Evolutionary conservation across 2,888 invertebrate species (phyloP), one percentile per base, ranked within the genome.

Genomic region (Agrochola macilenta): DNA sequence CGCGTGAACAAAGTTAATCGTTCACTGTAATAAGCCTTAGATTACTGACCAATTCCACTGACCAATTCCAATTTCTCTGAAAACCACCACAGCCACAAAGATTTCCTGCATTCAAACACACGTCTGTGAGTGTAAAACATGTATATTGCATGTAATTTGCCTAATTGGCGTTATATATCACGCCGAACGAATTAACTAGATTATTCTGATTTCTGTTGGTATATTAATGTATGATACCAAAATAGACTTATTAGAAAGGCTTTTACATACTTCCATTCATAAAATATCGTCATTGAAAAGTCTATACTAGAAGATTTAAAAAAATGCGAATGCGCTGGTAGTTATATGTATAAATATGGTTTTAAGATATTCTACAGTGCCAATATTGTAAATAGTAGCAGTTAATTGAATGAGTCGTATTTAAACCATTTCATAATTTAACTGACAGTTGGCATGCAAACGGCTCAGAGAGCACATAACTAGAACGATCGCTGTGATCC

Each of bases 1-100:
- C 91, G 90, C 88, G 88, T 90, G 86, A 90, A 88, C 83, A 74
- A 73, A 79, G 82, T 84, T 90, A 90, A 90, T 91, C 87, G 86
- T 83, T 82, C 69, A 70, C 73, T 69, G 80, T 87, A 89, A 88
- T 82, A 74, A 77, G 66, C 70, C 82, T 83, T 84, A 87, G 79
- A 91, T 91, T 90, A 83, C 87, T 65, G 76, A 81, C 89, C 85
- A 84, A 86, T 83, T 81, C 57, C 81, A 52, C 85, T 85, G 78
- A 82, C 88, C 84, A 81, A 86, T 84, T 87, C 76, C 87, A 92
- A 92, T 92, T 90, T 90, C 77, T 69, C 69, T 79, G 68, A 79
- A 89, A 91, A 90, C 90, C 90, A 81, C 92, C 79, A 76, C 77
- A 83, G 81, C 83, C 78, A 63, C 86, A 81, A 64, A 60, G 70